These are phyloP conservation scores for Kobus ellipsiprymnus DNA, from an alignment of 2,113 vertebrate species.

Conservation along the genomic window DNA sequence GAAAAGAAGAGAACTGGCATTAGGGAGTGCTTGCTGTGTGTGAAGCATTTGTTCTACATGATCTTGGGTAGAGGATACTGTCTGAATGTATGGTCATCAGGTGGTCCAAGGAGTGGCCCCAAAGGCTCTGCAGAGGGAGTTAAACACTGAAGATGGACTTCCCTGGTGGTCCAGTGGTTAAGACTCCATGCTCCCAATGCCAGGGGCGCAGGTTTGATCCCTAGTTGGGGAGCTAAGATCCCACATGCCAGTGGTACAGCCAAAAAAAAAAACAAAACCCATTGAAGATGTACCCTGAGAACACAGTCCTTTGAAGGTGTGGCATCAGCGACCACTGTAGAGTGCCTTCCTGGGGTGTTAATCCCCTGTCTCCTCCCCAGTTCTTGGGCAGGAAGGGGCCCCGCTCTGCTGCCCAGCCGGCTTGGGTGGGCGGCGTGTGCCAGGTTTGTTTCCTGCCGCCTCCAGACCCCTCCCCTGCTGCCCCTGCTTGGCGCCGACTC, in stretches of 20 bases:
- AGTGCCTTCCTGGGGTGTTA: not conserved
- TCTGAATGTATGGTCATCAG: not conserved
- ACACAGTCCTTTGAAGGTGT: not conserved
- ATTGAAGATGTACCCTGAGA: not conserved
- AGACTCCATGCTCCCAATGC: not conserved
- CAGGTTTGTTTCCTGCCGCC: not conserved
- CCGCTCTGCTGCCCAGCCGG: not conserved
- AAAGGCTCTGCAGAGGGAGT: not conserved
- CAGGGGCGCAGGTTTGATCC: not conserved
- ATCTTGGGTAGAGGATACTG: accelerated
- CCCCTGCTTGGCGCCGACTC: not conserved
- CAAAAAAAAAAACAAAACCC: not conserved
- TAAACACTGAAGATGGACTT: not conserved
- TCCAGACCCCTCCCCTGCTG: not conserved
- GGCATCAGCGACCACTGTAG: not conserved
- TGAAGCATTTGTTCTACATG: accelerated
- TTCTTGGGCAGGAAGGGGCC: not conserved
- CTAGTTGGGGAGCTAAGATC: not conserved
- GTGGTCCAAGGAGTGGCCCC: not conserved
- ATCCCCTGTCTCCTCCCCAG: not conserved
- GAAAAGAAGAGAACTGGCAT: no score
- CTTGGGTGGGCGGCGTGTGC: accelerated
- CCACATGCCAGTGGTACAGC: not conserved
- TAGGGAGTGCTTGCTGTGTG: not conserved
- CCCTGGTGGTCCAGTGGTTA: not conserved